phyloP scores from a whole-genome alignment of 1,140 invertebrate genomes.

The Agrypnia vestita region DNA sequence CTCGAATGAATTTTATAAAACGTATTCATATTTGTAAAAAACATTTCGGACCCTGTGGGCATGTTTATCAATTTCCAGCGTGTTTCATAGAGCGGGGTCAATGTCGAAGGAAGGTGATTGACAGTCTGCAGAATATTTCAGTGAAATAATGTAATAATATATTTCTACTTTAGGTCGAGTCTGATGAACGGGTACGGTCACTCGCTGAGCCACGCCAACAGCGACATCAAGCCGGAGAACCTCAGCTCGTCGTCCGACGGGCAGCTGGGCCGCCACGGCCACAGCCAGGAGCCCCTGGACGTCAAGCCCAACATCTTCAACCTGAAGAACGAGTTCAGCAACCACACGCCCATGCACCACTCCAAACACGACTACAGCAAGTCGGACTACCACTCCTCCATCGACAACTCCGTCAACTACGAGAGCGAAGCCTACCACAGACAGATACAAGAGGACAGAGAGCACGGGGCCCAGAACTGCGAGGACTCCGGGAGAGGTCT shows the following conservation, averaged over 20 bases:
- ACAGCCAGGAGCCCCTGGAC: conserved; percentile 65
- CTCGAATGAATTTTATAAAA: too few species aligned
- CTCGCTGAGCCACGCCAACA: conserved; percentile 65
- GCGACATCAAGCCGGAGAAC: conserved; percentile 71
- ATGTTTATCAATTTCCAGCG: too few species aligned
- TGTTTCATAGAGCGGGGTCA: too few species aligned
- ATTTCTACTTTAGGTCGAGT: conserved; percentile 64
- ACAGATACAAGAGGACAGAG: conserved; percentile 35
- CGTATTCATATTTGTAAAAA: too few species aligned
- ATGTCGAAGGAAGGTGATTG: too few species aligned
- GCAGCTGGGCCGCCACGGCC: conserved; percentile 44
- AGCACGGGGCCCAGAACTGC: conserved; percentile 36
- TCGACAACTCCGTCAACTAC: conserved; percentile 64
- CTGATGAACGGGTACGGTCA: conserved; percentile 71
- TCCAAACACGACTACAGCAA: conserved; percentile 54
- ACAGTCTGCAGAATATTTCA: too few species aligned
- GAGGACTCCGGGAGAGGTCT: conserved; percentile 44
- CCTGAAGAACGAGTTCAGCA: conserved; percentile 70
- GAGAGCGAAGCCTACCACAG: conserved; percentile 47
- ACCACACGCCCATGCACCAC: conserved; percentile 65
- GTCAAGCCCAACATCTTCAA: conserved; percentile 71
- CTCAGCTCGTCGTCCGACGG: conserved; percentile 63
- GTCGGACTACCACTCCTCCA: conserved; percentile 54
- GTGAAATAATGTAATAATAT: background rate
- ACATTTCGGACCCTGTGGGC: too few species aligned